Evolutionary conservation across 1,140 invertebrate genomes (phyloP).

Genomic region (Euwallacea fornicatus): DNA sequence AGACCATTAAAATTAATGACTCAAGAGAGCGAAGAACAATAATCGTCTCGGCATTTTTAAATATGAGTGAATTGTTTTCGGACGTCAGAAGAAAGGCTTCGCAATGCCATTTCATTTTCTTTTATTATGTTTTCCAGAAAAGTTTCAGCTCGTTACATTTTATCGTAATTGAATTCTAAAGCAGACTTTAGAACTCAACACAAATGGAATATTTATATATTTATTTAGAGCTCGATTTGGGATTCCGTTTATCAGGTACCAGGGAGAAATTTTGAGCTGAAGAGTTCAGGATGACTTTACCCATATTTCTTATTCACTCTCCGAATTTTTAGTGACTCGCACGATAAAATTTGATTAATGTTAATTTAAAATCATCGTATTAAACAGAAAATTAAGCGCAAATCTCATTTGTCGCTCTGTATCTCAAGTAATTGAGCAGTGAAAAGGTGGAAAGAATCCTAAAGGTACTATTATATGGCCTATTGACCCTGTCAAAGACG

Average conservation of each 20-base stretch:
- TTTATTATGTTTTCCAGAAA: constrained; percentile 16
- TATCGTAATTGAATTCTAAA: constrained; percentile 23
- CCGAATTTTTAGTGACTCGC: too few species aligned
- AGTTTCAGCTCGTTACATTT: constrained; percentile 23
- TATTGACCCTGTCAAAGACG: too few species aligned
- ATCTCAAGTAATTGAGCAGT: too few species aligned
- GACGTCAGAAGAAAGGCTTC: not conserved
- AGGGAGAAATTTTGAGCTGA: not conserved
- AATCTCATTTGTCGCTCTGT: too few species aligned
- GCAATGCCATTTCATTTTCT: constrained; percentile 13
- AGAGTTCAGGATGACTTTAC: not conserved
- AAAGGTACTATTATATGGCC: too few species aligned
- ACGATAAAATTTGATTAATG: too few species aligned
- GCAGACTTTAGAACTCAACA: not conserved
- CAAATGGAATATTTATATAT: constrained; percentile 1
- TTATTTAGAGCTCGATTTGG: not conserved
- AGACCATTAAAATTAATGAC: constrained; percentile 16
- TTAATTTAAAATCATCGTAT: too few species aligned
- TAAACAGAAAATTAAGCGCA: too few species aligned
- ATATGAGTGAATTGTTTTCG: constrained; percentile 11
- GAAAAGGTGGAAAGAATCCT: too few species aligned
- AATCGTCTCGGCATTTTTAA: not conserved
- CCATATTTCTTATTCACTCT: too few species aligned
- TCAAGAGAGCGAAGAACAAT: constrained; percentile 12
- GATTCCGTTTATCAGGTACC: too few species aligned